Evolutionary conservation across 2,113 vertebrate species (phyloP), one percentile per base, ranked within the genome.

Genomic region (Opisthocomus hoazin): DNA sequence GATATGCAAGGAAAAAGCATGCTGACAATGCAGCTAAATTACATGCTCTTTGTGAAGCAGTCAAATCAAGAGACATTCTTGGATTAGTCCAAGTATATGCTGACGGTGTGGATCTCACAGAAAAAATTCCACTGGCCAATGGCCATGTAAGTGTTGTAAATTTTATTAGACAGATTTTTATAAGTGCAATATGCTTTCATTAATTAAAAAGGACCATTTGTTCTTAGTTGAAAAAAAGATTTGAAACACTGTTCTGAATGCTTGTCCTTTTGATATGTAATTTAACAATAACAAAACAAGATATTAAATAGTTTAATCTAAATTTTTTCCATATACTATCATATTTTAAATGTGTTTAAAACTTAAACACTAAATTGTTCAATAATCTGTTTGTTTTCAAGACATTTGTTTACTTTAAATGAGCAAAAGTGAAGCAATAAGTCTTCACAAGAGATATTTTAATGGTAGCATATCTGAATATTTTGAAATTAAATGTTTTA

Each of bases 81-180:
- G 98, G 99, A 6, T 95, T 99, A 70, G 98, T 99, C 77, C 99
- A 99, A 97, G 98, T 99, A 6, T 99, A 99, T 15, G 98, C 99
- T 6, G 99, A 99, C 1, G 99, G 99, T 1, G 98, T 98, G 94
- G 99, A 99, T 93, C 98, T 99, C 45, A 99, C 98, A 51, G 99
- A 99, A 84, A 97, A 98, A 94, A 97, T 98, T 87, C 98, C 99
- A 0, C 98, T 99, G 82, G 97, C 99, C 94, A 99, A 98, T 51
- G 99, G 99, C 75, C 99, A 99, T 61, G 99, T 99, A 98, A 99
- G 99, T 97, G 37, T 54, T 57, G 27, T 32, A 78, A 51, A 37
- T 80, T 89, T 81, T 87, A 53, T 65, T 63, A 46, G 8, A 22
- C 11, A 63, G 30, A 34, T 87, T 22, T 15, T 66, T 87, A 0